These are phyloP conservation scores for Agapornis canus DNA, from an alignment of 2,797 vertebrate genomes.

Conservation along the genomic window DNA sequence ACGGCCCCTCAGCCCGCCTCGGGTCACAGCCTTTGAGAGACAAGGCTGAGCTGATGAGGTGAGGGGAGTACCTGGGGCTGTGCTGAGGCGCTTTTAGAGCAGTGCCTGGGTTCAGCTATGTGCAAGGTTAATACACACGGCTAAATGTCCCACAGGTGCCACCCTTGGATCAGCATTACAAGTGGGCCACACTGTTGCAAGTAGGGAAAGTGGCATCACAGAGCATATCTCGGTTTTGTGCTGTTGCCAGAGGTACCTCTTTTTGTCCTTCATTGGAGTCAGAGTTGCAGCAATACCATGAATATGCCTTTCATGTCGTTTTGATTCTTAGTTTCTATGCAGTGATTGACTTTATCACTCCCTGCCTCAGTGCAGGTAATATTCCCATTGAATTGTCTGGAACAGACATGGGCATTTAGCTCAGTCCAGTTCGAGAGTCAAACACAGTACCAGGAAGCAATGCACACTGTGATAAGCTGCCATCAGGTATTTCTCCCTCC, in stretches of 20 bases:
- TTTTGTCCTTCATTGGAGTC: rapidly evolving
- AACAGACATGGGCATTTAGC: rapidly evolving
- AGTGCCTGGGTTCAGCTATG: rapidly evolving
- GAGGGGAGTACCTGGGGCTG: rapidly evolving
- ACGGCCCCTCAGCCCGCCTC: rapidly evolving
- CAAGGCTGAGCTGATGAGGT: rapidly evolving
- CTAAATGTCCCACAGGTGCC: rapidly evolving
- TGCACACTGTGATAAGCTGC: rapidly evolving
- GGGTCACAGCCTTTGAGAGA: rapidly evolving
- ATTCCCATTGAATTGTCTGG: too few relatives aligned
- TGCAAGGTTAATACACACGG: rapidly evolving
- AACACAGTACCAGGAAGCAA: too few relatives aligned
- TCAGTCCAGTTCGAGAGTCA: rapidly evolving
- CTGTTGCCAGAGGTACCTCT: rapidly evolving
- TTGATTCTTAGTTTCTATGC: rapidly evolving
- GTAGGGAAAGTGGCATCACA: rapidly evolving
- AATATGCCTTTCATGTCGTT: rapidly evolving
- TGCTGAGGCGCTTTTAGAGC: not conserved
- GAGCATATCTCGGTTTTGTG: rapidly evolving
- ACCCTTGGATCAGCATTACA: rapidly evolving
- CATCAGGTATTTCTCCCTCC: not conserved
- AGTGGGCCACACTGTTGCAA: rapidly evolving
- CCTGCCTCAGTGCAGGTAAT: rapidly evolving
- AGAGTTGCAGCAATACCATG: rapidly evolving
- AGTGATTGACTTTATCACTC: rapidly evolving